These are phyloP conservation scores for Tiphia femorata DNA, from an alignment of 2,888 invertebrate genomes.

Conservation along the genomic window DNA sequence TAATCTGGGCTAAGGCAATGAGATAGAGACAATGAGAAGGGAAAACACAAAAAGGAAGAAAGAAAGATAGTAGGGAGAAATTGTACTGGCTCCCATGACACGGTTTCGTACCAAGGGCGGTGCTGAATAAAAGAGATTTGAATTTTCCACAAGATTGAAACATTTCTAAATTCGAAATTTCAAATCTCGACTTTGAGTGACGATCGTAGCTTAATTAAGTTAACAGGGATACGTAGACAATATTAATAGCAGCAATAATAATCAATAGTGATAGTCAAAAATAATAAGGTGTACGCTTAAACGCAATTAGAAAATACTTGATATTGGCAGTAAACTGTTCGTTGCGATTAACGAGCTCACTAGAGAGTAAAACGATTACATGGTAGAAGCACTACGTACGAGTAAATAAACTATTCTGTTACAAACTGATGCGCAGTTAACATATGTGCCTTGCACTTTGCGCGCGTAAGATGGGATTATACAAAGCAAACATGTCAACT, in stretches of 20 bases:
- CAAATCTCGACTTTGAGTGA: not conserved
- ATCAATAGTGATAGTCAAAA: too few relatives aligned
- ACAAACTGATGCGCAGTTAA: not conserved
- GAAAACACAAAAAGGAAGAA: not conserved
- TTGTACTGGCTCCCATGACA: not conserved
- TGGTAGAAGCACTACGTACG: too few relatives aligned
- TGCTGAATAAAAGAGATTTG: too few relatives aligned
- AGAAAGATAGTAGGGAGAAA: not conserved
- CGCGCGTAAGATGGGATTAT: not conserved
- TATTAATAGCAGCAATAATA: not conserved
- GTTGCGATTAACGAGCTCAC: slow-evolving; percentile 6
- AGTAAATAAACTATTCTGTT: too few relatives aligned
- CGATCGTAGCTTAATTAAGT: not conserved
- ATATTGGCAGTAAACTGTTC: slow-evolving; percentile 27
- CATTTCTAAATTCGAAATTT: not conserved
- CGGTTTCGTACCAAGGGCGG: too few relatives aligned
- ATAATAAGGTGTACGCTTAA: slow-evolving; percentile 16
- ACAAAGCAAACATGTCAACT: not conserved
- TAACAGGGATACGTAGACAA: too few relatives aligned
- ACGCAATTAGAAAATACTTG: slow-evolving; percentile 31
- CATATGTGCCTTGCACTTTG: not conserved
- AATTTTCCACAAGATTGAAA: too few relatives aligned
- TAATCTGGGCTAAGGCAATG: not conserved
- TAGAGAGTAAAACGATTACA: slow-evolving; percentile 3
- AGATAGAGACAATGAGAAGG: not conserved